A percentile compares a stretch with the other conserved stretches of the same genome.
These are phyloP conservation scores for Callorhinus ursinus DNA, from an alignment of 2,113 vertebrate species.

Conservation along the genomic window DNA sequence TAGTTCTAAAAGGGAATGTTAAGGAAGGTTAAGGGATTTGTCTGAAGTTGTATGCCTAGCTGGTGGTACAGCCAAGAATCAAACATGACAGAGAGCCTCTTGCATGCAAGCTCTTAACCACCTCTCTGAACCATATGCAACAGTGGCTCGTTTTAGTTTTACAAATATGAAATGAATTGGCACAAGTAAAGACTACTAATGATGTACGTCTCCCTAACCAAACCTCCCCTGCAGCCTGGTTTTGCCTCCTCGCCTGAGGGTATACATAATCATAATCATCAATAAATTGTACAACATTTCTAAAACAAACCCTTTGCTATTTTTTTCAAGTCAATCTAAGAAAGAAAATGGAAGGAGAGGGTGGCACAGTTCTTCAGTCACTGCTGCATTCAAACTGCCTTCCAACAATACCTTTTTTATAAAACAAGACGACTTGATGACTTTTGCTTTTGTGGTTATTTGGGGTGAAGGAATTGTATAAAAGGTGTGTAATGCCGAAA, in stretches of 20 bases:
- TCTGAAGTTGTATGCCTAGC: not conserved
- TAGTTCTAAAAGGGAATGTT: not conserved
- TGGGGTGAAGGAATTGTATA: not conserved
- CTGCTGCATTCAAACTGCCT: not conserved
- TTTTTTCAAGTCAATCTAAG: not conserved
- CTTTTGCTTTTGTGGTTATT: not conserved
- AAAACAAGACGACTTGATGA: not conserved
- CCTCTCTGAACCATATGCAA: not conserved
- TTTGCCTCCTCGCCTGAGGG: not conserved
- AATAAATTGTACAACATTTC: not conserved
- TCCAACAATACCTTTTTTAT: not conserved
- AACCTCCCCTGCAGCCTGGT: too few species aligned
- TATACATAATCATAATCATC: too few species aligned
- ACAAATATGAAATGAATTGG: not conserved
- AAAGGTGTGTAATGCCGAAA: slow-evolving; percentile 50
- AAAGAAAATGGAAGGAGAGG: not conserved
- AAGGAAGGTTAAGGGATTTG: not conserved
- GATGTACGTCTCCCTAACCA: not conserved
- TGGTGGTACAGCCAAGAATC: not conserved
- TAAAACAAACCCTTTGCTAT: not conserved
- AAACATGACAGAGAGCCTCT: not conserved
- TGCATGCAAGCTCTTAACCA: not conserved
- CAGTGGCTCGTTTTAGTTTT: not conserved
- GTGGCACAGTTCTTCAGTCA: not conserved
- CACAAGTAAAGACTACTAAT: not conserved